A percentile compares a stretch with the other conserved stretches of the same genome.
These are phyloP conservation scores for Corynorhinus townsendii DNA, from an alignment of 2,113 vertebrate species.

Conservation along the genomic window DNA sequence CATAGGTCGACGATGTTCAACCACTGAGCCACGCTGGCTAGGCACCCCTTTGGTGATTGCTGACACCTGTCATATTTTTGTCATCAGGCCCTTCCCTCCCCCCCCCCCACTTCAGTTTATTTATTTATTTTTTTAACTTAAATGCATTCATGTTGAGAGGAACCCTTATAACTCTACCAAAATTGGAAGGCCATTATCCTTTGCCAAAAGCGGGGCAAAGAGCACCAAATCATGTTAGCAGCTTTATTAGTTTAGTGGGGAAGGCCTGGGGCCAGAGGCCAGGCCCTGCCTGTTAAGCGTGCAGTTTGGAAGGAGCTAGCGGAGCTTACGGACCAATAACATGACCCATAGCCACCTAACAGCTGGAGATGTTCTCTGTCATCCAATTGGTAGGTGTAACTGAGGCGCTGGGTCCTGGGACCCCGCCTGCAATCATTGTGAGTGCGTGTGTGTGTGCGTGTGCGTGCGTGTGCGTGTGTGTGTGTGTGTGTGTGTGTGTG, in stretches of 20 bases:
- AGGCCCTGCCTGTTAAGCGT: neutral
- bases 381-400: too few species aligned
- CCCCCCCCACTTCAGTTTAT: too few species aligned
- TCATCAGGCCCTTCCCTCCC: neutral
- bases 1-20: too few species aligned
- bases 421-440: neutral
- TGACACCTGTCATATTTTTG: neutral
- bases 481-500: accelerated
- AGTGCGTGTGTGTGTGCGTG: too few species aligned
- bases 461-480: too few species aligned
- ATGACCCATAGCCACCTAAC: neutral
- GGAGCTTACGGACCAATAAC: neutral
- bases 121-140: neutral
- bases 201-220: neutral
- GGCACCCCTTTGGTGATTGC: neutral
- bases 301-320: neutral
- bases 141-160: neutral
- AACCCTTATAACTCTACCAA: neutral
- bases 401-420: neutral
- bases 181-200: neutral
- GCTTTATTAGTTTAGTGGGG: neutral
- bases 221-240: neutral
- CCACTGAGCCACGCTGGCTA: too few species aligned
- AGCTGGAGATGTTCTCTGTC: neutral
- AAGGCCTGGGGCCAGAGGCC: neutral